Conservation (phyloP, 2,113 vertebrate species). For the Callopanchax toddi region DNA sequence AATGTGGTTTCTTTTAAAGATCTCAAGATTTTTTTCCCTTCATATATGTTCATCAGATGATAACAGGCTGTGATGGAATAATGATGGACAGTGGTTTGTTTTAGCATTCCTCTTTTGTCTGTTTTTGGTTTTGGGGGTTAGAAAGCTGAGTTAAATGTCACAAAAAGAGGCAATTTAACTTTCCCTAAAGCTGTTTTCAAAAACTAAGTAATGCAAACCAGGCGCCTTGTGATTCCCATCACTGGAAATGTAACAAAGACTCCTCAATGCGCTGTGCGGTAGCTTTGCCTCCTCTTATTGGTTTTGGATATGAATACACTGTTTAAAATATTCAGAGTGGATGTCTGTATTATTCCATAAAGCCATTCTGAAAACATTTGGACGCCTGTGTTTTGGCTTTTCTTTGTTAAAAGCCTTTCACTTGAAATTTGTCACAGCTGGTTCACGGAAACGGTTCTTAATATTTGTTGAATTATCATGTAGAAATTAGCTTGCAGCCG, state of each 20-base stretch:
- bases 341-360: constrained; percentile 22
- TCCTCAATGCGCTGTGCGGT: constrained; percentile 18
- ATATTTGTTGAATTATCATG: constrained; percentile 39
- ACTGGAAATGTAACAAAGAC: constrained; percentile 54
- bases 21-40: constrained; percentile 27
- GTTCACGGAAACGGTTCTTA: constrained; percentile 40
- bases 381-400: constrained; percentile 14
- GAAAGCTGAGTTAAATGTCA: constrained; percentile 54
- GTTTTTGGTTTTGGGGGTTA: constrained; percentile 65
- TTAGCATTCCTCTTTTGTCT: constrained; percentile 54
- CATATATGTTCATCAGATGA: constrained; percentile 44
- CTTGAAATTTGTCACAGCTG: constrained; percentile 38
- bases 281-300: constrained; percentile 25
- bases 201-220: constrained; percentile 66
- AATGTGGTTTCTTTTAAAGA: constrained; percentile 5
- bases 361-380: constrained; percentile 12
- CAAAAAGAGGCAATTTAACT: constrained; percentile 59
- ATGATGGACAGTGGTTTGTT: constrained; percentile 58
- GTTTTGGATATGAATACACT: constrained; percentile 13
- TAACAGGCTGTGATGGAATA: constrained; percentile 65
- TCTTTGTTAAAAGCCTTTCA: constrained; percentile 22
- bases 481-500: constrained; percentile 48
- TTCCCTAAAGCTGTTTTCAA: constrained; percentile 50
- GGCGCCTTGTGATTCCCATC: constrained; percentile 52
- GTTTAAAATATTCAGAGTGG: constrained; percentile 19